Evolutionary conservation across 2,888 invertebrate genomes (phyloP), one percentile per base, ranked within the genome.

Genomic region (Halictus ligatus): DNA sequence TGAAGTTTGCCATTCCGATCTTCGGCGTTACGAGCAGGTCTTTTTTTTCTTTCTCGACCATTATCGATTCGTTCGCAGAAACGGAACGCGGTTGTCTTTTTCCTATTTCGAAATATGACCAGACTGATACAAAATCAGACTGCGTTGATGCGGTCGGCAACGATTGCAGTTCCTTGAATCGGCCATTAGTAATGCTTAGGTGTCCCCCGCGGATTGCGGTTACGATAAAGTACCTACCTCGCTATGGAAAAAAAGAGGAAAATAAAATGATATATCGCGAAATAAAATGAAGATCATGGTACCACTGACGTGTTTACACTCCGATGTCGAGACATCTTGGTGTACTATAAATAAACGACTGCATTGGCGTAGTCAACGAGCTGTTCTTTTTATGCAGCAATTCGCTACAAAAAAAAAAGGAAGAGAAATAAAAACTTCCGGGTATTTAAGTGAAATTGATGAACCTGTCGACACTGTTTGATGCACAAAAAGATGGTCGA

Each of bases 331-430:
- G 87, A 88, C 89, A 85, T 89, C 89, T 83, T 78, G 78, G 77
- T 75, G 75, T 85, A 87, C 89, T 89, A 89, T 89, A 89, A 89
- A 89, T 89, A 89, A 90, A 90, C 80, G 73, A 58, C n/a, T 12
- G 58, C 90, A 89, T 89, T 81, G 89, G 89, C 90, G 89, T 15
- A 78, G 77, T 25, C 75, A 69, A 64, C 73, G 35, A 29, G 46
- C 43, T 43, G 46, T 46, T 18, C 75, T 80, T 78, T 71, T 71
- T 71, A 40, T 21, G 29, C 29, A 15, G 13, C 15, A 2, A 64
- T 64, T 29, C 6, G 3, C 12, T 58, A 12, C n/a, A 7, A 7
- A n/a, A 54, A 21, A 54, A 54, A n/a, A n/a, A n/a, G n/a, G 12
- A n/a, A n/a, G n/a, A 58, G n/a, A 15, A 64, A 13, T 64, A 29